These are phyloP conservation scores for Channallabes apus DNA, from an alignment of 2,797 vertebrate species.

Conservation along the genomic window DNA sequence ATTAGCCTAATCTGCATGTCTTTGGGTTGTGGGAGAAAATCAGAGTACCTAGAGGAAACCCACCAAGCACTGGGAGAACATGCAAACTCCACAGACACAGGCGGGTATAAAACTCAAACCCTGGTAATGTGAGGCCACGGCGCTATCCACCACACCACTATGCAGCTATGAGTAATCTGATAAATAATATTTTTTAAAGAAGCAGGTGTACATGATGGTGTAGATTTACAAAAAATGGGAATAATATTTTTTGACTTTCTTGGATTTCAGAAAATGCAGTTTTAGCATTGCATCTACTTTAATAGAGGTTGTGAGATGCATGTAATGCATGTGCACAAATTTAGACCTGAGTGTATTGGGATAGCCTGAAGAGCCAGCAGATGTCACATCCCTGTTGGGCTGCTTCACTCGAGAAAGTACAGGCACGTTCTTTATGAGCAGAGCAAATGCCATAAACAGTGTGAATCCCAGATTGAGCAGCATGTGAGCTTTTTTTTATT, in stretches of 20 bases:
- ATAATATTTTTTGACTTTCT: neutral
- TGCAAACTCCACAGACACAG: too few relatives aligned
- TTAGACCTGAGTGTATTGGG: neutral
- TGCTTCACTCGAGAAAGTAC: neutral
- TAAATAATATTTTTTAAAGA: neutral
- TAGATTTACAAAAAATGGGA: neutral
- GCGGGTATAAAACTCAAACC: too few relatives aligned
- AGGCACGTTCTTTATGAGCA: constrained; percentile 13
- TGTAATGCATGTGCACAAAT: neutral
- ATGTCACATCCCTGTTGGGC: constrained; percentile 11
- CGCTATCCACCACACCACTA: too few relatives aligned
- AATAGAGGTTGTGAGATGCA: neutral
- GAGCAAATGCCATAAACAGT: constrained; percentile 1
- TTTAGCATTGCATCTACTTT: constrained; percentile 1
- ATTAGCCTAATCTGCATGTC: too few relatives aligned
- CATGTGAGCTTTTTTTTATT: neutral
- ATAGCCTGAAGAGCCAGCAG: neutral
- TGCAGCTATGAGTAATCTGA: neutral
- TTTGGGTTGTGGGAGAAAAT: too few relatives aligned
- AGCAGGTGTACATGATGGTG: neutral
- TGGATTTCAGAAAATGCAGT: neutral
- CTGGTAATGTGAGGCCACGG: too few relatives aligned
- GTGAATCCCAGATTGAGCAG: neutral
- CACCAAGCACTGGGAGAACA: too few relatives aligned
- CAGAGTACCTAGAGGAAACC: too few relatives aligned